Conservation (phyloP, 2,797 vertebrate genomes). For the Myripristis murdjan region DNA sequence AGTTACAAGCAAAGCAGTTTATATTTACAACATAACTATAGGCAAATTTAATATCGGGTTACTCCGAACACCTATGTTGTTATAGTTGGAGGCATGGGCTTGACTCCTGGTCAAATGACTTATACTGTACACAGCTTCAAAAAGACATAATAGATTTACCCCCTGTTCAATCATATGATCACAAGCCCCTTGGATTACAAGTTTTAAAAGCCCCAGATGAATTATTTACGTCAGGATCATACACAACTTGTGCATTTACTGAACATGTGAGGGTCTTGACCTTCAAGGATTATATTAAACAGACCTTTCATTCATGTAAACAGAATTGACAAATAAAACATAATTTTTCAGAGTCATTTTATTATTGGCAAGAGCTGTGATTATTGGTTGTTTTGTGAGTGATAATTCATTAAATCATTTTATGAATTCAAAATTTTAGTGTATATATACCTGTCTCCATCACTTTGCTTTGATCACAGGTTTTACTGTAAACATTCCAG, state of each 20-base stretch:
- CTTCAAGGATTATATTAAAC: too few species aligned
- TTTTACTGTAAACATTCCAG: slow-evolving; percentile 4
- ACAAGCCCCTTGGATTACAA: too few species aligned
- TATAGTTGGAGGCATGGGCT: not conserved
- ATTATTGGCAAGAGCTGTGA: not conserved
- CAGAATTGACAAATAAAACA: too few species aligned
- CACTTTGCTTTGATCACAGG: not conserved
- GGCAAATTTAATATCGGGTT: not conserved
- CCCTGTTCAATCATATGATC: too few species aligned
- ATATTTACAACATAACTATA: not conserved
- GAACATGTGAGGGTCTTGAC: too few species aligned
- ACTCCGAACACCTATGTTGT: not conserved
- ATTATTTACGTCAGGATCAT: too few species aligned
- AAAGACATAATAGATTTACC: slow-evolving; percentile 64
- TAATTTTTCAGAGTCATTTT: not conserved
- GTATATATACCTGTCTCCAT: not conserved
- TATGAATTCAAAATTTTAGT: not conserved
- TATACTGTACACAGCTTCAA: not conserved
- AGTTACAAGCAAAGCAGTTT: not conserved
- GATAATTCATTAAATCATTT: slow-evolving; percentile 2
- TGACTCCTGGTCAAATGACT: not conserved
- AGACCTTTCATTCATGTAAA: too few species aligned
- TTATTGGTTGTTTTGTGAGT: not conserved
- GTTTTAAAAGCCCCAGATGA: too few species aligned
- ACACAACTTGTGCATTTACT: too few species aligned